Percentiles rank a stretch among this genome's conserved stretches.
Evolutionary conservation across 2,888 invertebrate species (phyloP).

Genomic region (Deilephila porcellus): DNA sequence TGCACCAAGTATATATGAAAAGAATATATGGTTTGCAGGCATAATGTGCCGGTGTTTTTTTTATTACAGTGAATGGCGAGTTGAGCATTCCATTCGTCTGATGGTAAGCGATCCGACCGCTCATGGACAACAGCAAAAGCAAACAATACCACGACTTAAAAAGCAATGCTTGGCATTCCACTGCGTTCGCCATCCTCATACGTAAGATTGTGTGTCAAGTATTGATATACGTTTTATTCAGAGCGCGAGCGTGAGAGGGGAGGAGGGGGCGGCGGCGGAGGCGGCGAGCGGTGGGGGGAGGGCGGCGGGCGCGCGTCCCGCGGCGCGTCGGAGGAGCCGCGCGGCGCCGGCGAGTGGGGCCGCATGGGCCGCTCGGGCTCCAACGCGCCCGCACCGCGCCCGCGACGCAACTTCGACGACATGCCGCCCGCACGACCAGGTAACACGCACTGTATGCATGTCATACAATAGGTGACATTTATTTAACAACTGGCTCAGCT

Average conservation of each 20-base stretch:
- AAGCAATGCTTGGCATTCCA: no score
- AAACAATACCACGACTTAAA: no score
- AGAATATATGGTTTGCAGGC: background rate
- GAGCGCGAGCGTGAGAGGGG: constrained; percentile 30
- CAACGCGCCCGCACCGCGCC: constrained; percentile 49
- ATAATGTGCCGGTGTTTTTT: background rate
- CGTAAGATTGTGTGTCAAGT: no score
- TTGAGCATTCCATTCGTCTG: no score
- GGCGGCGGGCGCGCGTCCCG: constrained; percentile 66
- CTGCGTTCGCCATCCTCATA: no score
- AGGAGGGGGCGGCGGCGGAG: constrained; percentile 61
- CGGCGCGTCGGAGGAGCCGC: constrained; percentile 73
- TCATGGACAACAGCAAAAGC: no score
- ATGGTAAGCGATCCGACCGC: no score
- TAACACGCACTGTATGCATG: constrained; percentile 33
- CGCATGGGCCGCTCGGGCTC: constrained; percentile 69
- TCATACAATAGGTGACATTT: background rate
- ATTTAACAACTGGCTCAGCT: background rate
- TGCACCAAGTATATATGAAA: background rate
- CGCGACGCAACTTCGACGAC: constrained; percentile 73
- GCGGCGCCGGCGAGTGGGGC: constrained; percentile 70
- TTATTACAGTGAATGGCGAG: no score
- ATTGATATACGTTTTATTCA: background rate
- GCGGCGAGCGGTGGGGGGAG: constrained; percentile 72
- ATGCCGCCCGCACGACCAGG: constrained; percentile 76